These are phyloP conservation scores for Distichodus sexfasciatus DNA, from an alignment of 2,797 vertebrate genomes.

Conservation along the genomic window DNA sequence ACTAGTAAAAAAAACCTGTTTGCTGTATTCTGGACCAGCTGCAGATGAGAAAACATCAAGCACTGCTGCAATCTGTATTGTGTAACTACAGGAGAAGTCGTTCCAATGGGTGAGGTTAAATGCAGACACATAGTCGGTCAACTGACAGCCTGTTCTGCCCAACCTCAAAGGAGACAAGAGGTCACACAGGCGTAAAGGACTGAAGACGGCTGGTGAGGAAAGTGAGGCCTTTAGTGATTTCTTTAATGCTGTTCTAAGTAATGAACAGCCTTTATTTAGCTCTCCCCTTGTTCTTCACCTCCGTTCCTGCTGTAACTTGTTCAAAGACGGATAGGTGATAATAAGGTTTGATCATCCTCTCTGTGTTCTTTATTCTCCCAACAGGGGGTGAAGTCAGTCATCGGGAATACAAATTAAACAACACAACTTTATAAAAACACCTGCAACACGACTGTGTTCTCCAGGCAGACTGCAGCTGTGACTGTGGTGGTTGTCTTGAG, in stretches of 20 bases:
- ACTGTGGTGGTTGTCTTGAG: background rate
- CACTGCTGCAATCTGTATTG: constrained; percentile 11
- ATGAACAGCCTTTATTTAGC: background rate
- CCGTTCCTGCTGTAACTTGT: background rate
- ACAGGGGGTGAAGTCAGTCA: background rate
- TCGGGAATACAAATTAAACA: background rate
- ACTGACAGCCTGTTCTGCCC: background rate
- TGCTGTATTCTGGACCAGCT: no score
- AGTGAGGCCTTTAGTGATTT: background rate
- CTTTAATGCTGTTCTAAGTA: background rate
- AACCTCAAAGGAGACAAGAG: background rate
- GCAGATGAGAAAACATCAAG: no score
- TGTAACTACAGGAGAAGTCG: constrained; percentile 7
- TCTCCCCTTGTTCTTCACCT: background rate
- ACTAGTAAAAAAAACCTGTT: no score
- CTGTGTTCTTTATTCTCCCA: background rate
- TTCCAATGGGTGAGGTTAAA: constrained; percentile 1
- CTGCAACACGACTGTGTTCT: constrained; percentile 10
- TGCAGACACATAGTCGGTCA: constrained; percentile 13
- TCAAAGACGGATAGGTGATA: background rate
- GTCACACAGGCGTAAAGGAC: background rate
- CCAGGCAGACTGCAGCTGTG: background rate
- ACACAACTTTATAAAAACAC: constrained; percentile 4
- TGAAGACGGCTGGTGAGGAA: background rate
- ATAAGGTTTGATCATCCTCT: background rate